These are phyloP conservation scores for Nipponacmea schrenckii DNA, from an alignment of 2,888 invertebrate genomes.

Conservation along the genomic window DNA sequence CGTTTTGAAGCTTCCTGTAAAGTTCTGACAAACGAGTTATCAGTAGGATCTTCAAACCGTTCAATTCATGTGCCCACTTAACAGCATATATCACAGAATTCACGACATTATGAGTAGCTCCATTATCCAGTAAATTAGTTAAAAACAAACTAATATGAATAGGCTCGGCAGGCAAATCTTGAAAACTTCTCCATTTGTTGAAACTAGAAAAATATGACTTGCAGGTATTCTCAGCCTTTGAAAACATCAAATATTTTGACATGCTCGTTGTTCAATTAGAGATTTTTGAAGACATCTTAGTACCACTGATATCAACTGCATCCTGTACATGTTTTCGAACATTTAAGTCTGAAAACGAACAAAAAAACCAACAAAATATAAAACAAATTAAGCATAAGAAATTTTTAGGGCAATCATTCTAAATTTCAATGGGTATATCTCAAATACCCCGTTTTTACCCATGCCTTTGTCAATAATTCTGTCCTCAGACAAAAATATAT, in stretches of 20 bases:
- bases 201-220: background rate
- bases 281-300: background rate
- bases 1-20: slow-evolving; percentile 28
- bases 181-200: background rate
- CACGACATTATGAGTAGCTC: background rate
- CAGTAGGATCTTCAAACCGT: background rate
- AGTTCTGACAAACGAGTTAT: slow-evolving; percentile 29
- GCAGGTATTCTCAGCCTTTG: background rate
- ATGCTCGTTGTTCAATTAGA: background rate
- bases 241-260: background rate
- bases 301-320: background rate
- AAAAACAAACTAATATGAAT: background rate
- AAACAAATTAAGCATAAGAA: background rate
- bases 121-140: background rate
- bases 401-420: background rate
- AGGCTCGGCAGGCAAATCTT: slow-evolving; percentile 10
- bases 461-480: background rate
- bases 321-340: too few relatives aligned
- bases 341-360: too few relatives aligned
- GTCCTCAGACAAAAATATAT: background rate
- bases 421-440: background rate
- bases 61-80: background rate
- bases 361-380: background rate
- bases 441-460: background rate
- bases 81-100: slow-evolving; percentile 10